Evolutionary conservation across 1,140 invertebrate genomes (phyloP).

Genomic region (Bombus polaris): DNA sequence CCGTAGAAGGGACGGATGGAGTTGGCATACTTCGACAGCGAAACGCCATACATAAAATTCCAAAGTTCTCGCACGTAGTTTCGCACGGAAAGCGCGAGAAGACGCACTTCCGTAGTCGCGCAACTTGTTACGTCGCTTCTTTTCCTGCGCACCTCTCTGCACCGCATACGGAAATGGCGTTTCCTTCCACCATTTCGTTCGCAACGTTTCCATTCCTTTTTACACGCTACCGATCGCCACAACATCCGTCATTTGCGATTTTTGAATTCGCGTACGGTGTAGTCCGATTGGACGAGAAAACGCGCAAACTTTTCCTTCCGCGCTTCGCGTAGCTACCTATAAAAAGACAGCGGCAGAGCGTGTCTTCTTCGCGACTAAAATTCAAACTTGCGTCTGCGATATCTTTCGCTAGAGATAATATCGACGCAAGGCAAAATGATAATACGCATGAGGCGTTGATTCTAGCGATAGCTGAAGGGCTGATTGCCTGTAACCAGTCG

Average conservation of each 20-base stretch:
- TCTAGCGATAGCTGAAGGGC: too few species aligned
- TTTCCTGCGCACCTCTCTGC: background rate
- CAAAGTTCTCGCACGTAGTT: conserved; percentile 72
- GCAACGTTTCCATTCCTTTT: background rate
- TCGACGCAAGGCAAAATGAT: too few species aligned
- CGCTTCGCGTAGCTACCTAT: rapidly evolving
- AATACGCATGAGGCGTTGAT: rapidly evolving
- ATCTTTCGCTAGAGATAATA: too few species aligned
- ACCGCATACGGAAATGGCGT: conserved; percentile 2
- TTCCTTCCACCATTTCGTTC: background rate
- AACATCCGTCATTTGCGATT: too few species aligned
- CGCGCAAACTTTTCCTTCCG: too few species aligned
- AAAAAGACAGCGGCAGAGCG: too few species aligned
- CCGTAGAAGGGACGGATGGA: conserved; percentile 52
- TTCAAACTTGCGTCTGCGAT: too few species aligned
- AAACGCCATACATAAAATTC: conserved; percentile 79
- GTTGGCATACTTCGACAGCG: conserved; percentile 73
- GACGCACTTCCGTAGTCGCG: conserved; percentile 56
- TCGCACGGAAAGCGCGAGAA: conserved; percentile 40
- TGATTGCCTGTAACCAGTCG: rapidly evolving
- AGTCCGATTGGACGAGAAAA: too few species aligned
- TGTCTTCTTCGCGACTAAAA: rapidly evolving
- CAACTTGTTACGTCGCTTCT: conserved; percentile 51
- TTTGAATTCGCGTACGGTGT: too few species aligned
- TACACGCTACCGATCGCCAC: background rate